Conservation (phyloP, 1,140 invertebrate species). For the Vollenhovia emeryi region DNA sequence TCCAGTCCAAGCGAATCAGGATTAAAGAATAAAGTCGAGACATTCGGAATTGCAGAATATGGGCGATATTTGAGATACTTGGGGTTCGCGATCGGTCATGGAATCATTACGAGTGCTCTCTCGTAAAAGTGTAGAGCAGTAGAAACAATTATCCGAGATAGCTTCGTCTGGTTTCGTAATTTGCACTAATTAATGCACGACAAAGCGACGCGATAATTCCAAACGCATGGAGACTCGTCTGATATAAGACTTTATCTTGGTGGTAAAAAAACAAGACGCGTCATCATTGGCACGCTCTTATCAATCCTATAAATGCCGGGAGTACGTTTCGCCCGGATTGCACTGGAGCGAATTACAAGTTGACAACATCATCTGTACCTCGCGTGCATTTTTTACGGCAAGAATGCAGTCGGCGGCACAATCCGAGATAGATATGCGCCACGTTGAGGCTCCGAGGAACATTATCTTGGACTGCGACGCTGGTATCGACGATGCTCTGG, state of each 20-base stretch:
- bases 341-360: not conserved
- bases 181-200: not conserved
- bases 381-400: not conserved
- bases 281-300: not conserved
- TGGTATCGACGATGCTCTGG: conserved; percentile 89
- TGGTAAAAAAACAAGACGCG: not conserved
- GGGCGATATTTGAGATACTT: too few species aligned
- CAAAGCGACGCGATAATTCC: not conserved
- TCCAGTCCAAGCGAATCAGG: too few species aligned
- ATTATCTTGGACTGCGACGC: conserved; percentile 88
- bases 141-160: not conserved
- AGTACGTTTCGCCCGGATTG: not conserved
- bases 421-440: not conserved
- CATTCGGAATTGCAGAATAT: too few species aligned
- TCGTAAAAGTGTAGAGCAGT: not conserved
- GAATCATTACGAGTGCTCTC: too few species aligned
- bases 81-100: too few species aligned
- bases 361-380: not conserved
- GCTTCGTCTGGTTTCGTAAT: not conserved
- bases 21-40: too few species aligned
- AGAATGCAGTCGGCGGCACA: not conserved
- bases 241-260: not conserved
- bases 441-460: conserved; percentile 38
- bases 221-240: too few species aligned
- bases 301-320: not conserved